Evolutionary conservation across 2,113 vertebrate species (phyloP).

Genomic region (Prietella phreatophila): DNA sequence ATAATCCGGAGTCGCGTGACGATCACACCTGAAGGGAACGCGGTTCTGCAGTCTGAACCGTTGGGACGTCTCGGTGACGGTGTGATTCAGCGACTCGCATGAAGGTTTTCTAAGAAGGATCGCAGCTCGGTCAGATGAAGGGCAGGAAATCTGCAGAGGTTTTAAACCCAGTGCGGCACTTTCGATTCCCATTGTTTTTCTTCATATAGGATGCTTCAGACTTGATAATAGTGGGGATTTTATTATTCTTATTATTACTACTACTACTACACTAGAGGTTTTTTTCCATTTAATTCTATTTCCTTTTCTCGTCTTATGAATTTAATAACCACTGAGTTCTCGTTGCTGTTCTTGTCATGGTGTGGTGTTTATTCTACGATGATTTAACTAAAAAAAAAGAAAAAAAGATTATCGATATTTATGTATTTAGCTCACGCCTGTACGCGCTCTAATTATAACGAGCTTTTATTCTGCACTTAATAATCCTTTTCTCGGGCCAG

Average conservation of each 20-base stretch:
- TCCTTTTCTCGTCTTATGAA: background rate
- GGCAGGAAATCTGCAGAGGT: background rate
- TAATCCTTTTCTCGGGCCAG: constrained; percentile 21
- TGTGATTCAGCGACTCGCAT: background rate
- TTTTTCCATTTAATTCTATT: background rate
- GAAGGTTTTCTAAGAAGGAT: background rate
- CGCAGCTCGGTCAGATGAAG: constrained; percentile 14
- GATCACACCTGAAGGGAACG: constrained; percentile 34
- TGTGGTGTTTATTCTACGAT: constrained; percentile 20
- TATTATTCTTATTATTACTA: constrained; percentile 15
- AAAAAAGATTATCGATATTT: background rate
- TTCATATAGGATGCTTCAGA: background rate
- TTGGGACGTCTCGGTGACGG: constrained; percentile 29
- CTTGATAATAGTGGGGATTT: background rate
- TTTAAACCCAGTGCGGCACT: background rate
- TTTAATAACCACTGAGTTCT: constrained; percentile 18
- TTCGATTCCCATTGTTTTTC: background rate
- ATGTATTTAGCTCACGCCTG: background rate
- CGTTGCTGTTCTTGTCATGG: background rate
- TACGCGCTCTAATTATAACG: background rate
- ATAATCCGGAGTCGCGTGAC: background rate
- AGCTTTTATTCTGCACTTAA: background rate
- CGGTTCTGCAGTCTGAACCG: background rate
- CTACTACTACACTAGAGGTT: background rate
- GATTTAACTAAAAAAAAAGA: constrained; percentile 17